Base-by-base conservation (phyloP, 1,140 invertebrate genomes). In the Lepidurus arcticus region DNA sequence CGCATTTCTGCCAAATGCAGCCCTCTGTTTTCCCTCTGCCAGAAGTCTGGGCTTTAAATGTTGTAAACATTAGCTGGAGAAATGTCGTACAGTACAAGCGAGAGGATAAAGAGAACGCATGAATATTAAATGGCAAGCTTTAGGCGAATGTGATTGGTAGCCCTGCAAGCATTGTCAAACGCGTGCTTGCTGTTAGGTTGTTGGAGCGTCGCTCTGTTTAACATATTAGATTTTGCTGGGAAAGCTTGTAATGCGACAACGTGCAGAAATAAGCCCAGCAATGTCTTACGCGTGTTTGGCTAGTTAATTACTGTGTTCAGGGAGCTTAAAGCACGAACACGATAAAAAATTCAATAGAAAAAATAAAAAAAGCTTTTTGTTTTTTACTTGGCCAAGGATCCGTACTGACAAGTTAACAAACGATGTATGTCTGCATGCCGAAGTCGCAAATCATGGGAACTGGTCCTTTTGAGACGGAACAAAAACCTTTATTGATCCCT, bases 341-440 rank as follows among this genome's bases (percentile, higher is more conserved):
- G 4, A 34, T 3, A 34, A 4, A 34, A 4, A 34, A 34, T 34
- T 34, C 26, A 1, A 26, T 26, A 26, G 26, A 26, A 26, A 26
- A 26, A 26, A 26, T 0, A 11, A 65, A 13, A 4, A 13, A 21
- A 13, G 47, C 1, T 11, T 9, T 65, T n/a, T n/a, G 21, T 7
- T 13, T 65, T 21, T 65, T 65, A 65, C 53, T 65, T 65, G 9
- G 53, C 16, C 53, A 65, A 65, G 53, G 53, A 65, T n/a, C 53
- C 53, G 53, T 65, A 65, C 13, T 65, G 53, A 21, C 53, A 65
- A 65, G 53, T 21, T 65, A 65, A 21, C 13, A 65, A 65, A 65
- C 53, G 53, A 65, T 65, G 53, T 13, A 65, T 65, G 13, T 65
- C 53, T 21, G 21, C 7, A 65, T 65, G 53, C 13, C 53, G 53